Base-by-base conservation (phyloP, 64 coral and sea anemone species). In the Pachyseris speciosa region DNA sequence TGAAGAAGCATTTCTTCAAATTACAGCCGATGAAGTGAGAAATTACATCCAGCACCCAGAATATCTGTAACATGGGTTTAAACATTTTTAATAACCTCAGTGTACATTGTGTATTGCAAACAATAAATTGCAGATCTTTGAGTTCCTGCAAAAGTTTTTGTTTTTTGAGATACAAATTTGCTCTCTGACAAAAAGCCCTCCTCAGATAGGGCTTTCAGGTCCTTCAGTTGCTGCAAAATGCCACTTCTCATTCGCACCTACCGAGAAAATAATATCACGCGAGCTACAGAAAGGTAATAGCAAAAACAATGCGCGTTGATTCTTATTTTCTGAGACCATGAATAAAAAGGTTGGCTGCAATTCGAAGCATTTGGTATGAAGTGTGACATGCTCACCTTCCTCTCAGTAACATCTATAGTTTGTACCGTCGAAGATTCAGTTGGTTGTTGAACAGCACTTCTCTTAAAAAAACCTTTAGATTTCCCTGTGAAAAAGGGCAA, bases 1-100 rank as follows among this genome's bases (percentile, higher is more conserved):
- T 27, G 34, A 38, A 19, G 55, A 89, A 45, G 70, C 72, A 28
- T 89, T 89, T 77, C 51, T 89, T 19, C 87, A 89, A 49, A 45
- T n/a, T 1, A 47, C 87, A 78, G 72, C 78, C 29, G 72, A 78
- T n/a, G 16, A 89, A 51, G 55, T 80, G 29, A 51, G 47, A 55
- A 50, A 31, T 24, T 80, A 80, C 27, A 80, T 80, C 30, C 9
- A 80, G 20, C 76, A 80, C 36, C 20, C 76, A 55, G 76, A 37
- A 47, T 80, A 80, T 37, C 9, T 80, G 48, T 80, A 26, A 55
- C 17, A n/a, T n/a, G n/a, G n/a, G 7, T 0, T 55, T 55, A 16
- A 17, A 11, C 4, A 15, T 19, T 16, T 55, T 55, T 55, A 80
- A 7, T 28, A 80, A 55, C 30, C 32, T 22, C 20, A 32, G 76